Conservation (phyloP, 2,888 invertebrate species). For the Cerceris rybyensis region DNA sequence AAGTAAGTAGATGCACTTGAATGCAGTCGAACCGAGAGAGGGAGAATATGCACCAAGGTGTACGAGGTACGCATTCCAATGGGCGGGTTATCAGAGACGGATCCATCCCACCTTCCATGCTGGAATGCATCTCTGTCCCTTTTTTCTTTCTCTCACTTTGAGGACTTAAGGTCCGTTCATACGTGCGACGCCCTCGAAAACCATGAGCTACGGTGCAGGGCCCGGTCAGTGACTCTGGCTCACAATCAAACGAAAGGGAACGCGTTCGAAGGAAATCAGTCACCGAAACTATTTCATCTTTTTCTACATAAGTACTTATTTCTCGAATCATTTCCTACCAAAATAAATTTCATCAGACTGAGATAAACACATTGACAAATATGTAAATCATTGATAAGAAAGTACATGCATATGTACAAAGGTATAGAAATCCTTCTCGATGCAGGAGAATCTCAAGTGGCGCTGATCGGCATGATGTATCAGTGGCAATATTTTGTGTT, state of each 20-base stretch:
- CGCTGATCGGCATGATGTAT: no score
- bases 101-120: slow-evolving; percentile 79
- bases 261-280: slow-evolving; percentile 19
- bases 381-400: no score
- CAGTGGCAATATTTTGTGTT: no score
- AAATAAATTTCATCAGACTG: no score
- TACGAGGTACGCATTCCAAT: slow-evolving; percentile 79
- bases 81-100: slow-evolving; percentile 80
- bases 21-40: slow-evolving; percentile 64
- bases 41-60: slow-evolving; percentile 72
- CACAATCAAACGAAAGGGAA: slow-evolving; percentile 54
- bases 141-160: slow-evolving; percentile 51
- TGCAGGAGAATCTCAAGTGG: no score
- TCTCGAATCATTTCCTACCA: no score
- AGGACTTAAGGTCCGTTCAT: slow-evolving; percentile 63
- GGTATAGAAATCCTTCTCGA: no score
- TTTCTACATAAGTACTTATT: no score
- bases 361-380: no score
- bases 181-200: slow-evolving; percentile 51
- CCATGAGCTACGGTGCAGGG: background rate
- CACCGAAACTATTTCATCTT: no score
- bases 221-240: slow-evolving; percentile 46
- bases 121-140: slow-evolving; percentile 66
- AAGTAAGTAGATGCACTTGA: slow-evolving; percentile 58
- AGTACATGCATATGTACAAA: no score